These are phyloP conservation scores for Dolichotis patagonum DNA, from an alignment of 2,113 vertebrate genomes.

Conservation along the genomic window DNA sequence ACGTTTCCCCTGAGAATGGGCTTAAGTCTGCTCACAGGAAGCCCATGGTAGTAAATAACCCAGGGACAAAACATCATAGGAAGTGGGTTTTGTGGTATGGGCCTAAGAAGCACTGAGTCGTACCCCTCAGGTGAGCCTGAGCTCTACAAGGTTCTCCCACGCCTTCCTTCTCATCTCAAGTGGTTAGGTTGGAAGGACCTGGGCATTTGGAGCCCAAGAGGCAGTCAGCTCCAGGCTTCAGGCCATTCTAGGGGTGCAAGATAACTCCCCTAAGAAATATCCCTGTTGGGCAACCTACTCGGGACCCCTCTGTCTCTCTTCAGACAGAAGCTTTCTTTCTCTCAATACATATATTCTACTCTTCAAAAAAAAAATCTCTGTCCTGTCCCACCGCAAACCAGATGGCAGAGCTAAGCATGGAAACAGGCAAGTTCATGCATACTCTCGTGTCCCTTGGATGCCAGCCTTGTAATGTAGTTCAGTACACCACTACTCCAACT, in stretches of 20 bases:
- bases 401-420: background rate
- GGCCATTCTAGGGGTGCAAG: background rate
- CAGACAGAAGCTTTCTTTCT: no score
- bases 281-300: no score
- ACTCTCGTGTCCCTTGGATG: background rate
- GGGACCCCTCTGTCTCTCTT: no score
- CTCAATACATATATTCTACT: no score
- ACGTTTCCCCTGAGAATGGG: background rate
- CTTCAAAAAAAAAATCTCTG: no score
- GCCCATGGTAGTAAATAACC: constrained; percentile 40
- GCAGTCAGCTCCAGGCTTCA: background rate
- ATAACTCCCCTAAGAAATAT: background rate
- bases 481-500: background rate
- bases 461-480: background rate
- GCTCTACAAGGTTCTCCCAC: background rate
- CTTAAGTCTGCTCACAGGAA: constrained; percentile 44
- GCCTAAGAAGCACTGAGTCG: background rate
- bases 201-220: background rate
- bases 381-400: background rate
- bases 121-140: background rate
- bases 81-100: constrained; percentile 76
- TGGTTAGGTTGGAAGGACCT: background rate
- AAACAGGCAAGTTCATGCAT: background rate
- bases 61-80: constrained; percentile 52
- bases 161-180: background rate